Percentiles rank a stretch among this genome's conserved stretches.
Evolutionary conservation across 2,797 vertebrate genomes (phyloP).

Genomic region (Sebastes iracundus): DNA sequence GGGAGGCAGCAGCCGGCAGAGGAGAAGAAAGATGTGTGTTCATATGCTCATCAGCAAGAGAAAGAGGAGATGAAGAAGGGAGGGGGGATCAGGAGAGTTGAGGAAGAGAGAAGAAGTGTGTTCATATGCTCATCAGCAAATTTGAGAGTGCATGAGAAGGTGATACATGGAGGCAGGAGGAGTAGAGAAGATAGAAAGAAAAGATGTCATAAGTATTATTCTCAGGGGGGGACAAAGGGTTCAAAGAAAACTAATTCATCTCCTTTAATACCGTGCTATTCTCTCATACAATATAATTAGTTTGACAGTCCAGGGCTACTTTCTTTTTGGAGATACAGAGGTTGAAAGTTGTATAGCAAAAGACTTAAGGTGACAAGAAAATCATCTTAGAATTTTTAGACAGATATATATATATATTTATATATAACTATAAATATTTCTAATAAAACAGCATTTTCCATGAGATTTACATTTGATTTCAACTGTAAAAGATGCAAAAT

Average conservation of each 20-base stretch:
- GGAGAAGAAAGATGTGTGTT: constrained; percentile 51
- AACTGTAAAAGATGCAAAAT: neutral
- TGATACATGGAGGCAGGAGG: neutral
- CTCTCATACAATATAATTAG: neutral
- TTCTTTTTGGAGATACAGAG: neutral
- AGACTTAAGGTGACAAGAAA: neutral
- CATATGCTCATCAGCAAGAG: constrained; percentile 61
- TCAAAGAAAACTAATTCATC: neutral
- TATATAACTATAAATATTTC: no score
- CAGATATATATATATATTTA: neutral
- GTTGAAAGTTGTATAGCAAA: neutral
- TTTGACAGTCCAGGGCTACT: neutral
- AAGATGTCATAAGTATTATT: neutral
- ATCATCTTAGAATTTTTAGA: neutral
- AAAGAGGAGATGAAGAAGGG: constrained; percentile 20
- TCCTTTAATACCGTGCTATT: neutral
- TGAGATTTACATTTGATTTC: neutral
- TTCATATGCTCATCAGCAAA: constrained; percentile 24
- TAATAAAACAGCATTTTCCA: neutral
- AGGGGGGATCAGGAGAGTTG: constrained; percentile 12
- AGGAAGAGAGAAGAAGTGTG: constrained; percentile 2
- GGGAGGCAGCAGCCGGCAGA: constrained; percentile 43
- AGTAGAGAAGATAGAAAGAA: neutral
- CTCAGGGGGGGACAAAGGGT: neutral
- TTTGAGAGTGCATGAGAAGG: constrained; percentile 4